These are phyloP conservation scores for Melanocharis versteri DNA, from an alignment of 2,113 vertebrate species.

Conservation along the genomic window DNA sequence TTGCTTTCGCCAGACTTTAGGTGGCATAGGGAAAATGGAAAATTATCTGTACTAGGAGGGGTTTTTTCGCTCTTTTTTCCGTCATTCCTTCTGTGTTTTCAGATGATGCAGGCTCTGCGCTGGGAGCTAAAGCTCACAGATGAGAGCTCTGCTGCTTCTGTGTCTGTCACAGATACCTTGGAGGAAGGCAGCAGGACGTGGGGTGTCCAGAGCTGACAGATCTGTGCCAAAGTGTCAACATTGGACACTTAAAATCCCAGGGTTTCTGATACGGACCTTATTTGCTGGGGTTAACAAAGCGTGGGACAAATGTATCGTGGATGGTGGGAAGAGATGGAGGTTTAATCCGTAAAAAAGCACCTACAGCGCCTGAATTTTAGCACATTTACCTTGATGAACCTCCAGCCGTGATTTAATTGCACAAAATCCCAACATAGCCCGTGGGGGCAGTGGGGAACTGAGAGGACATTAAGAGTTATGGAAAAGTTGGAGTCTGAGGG, in stretches of 20 bases:
- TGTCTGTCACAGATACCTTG: background rate
- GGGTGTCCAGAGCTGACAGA: background rate
- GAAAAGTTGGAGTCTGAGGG: background rate
- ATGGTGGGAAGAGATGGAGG: background rate
- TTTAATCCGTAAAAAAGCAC: background rate
- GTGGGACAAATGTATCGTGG: background rate
- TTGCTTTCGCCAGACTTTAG: background rate
- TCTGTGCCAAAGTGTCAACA: background rate
- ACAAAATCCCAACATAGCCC: background rate
- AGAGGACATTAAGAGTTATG: background rate
- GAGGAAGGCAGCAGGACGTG: background rate
- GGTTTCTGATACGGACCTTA: background rate
- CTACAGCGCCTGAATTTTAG: background rate
- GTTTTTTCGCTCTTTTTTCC: background rate
- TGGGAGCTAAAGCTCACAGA: background rate
- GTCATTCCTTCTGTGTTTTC: background rate
- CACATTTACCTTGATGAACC: background rate
- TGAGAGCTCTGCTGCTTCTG: background rate
- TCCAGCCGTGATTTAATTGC: background rate
- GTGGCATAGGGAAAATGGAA: background rate
- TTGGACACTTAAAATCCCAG: background rate
- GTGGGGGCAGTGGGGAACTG: background rate
- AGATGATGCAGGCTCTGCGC: rapidly evolving
- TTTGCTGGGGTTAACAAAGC: background rate
- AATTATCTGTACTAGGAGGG: rapidly evolving